Percentiles rank a stretch among this genome's conserved stretches.
These are phyloP conservation scores for Oreonectes daqikongensis DNA, from an alignment of 2,797 vertebrate species.

Conservation along the genomic window DNA sequence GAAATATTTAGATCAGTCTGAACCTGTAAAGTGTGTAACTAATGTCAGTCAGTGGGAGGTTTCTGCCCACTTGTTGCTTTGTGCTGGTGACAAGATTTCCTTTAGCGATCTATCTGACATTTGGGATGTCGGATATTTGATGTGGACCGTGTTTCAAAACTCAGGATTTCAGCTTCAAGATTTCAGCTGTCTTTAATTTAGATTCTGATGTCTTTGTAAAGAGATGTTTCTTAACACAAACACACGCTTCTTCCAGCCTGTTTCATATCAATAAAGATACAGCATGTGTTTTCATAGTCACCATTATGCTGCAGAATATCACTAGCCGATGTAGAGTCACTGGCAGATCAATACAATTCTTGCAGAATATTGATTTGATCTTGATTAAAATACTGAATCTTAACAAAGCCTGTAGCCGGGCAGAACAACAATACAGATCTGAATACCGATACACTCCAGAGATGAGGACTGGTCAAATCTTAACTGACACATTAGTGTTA, in stretches of 20 bases:
- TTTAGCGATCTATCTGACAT: constrained; percentile 42
- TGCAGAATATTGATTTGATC: constrained; percentile 60
- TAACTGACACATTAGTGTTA: neutral
- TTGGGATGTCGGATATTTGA: constrained; percentile 30
- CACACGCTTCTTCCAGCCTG: neutral
- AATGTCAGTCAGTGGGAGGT: constrained; percentile 49
- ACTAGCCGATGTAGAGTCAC: constrained; percentile 43
- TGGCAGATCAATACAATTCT: constrained; percentile 64
- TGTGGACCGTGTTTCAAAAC: constrained; percentile 7
- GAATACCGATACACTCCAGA: constrained; percentile 8
- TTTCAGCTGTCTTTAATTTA: neutral
- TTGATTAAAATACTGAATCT: constrained; percentile 63
- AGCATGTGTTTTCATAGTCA: constrained; percentile 33
- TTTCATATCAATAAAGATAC: constrained; percentile 30
- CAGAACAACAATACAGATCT: constrained; percentile 4
- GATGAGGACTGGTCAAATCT: neutral
- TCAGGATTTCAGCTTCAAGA: no score
- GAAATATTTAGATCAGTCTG: constrained; percentile 68
- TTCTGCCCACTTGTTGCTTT: constrained; percentile 50
- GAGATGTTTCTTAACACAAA: neutral
- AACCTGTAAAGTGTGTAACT: constrained; percentile 31
- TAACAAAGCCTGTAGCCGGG: constrained; percentile 40
- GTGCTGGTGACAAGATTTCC: constrained; percentile 49
- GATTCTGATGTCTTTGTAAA: neutral
- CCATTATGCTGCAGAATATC: constrained; percentile 27